Percentiles rank a stretch among this genome's conserved stretches.
Evolutionary conservation across 2,888 invertebrate genomes (phyloP).

Genomic region (Rhogogaster chlorosoma): DNA sequence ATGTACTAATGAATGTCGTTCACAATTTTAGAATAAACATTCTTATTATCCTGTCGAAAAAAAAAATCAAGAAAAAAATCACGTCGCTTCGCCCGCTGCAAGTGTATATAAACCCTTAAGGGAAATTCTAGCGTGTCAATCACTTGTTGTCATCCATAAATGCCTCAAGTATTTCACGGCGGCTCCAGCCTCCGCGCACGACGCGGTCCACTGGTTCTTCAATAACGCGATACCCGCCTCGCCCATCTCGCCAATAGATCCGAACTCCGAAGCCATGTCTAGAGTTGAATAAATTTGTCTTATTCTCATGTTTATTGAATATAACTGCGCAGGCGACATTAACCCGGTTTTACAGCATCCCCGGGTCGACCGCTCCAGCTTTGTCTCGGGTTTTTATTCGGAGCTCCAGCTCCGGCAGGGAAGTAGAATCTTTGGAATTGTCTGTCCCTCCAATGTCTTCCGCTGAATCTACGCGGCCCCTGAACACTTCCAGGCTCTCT

Average conservation of each 20-base stretch:
- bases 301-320: neutral
- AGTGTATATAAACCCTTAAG: too few relatives aligned
- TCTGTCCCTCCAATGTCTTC: slow-evolving; percentile 10
- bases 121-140: slow-evolving; percentile 29
- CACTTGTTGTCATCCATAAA: slow-evolving; percentile 64
- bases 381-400: neutral
- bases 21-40: too few relatives aligned
- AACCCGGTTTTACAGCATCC: slow-evolving; percentile 1
- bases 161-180: slow-evolving; percentile 61
- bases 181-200: slow-evolving; percentile 39
- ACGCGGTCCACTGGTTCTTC: slow-evolving; percentile 52
- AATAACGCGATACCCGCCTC: slow-evolving; percentile 36
- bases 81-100: too few relatives aligned
- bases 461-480: slow-evolving; percentile 18
- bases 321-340: neutral
- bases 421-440: neutral
- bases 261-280: slow-evolving; percentile 19
- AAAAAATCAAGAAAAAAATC: too few relatives aligned
- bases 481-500: neutral
- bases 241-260: slow-evolving; percentile 33
- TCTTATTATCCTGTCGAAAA: too few relatives aligned
- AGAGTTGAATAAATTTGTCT: neutral
- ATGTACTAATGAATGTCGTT: too few relatives aligned
- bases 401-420: neutral
- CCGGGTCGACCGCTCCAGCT: neutral